Base-by-base conservation (phyloP, 2,888 invertebrate genomes). In the Andrena fulva region DNA sequence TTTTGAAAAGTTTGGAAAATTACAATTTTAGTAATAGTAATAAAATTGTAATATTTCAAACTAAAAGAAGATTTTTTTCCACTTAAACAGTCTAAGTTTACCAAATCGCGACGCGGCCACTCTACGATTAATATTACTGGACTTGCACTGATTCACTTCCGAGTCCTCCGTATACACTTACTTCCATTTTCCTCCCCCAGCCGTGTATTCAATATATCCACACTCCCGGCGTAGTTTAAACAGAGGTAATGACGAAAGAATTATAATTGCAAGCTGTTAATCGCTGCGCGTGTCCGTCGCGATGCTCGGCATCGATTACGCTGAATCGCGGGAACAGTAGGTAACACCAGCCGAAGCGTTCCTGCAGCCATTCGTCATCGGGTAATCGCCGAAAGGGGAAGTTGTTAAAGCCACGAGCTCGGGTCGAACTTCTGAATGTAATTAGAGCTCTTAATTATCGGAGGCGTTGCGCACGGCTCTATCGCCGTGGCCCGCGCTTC, bases 361-460 rank as follows among this genome's bases (percentile, higher is more conserved):
- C 24, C n/a, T 31, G n/a, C 50, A 29, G 35, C 63, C 80, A 77
- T 82, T 77, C 64, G 64, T 84, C 86, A 80, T 52, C 64, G 60
- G 71, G 77, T 50, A 77, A 78, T 86, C 77, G 72, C 59, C 59
- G 48, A 60, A 77, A 78, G 59, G 56, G 80, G 78, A 83, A 68
- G 67, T 69, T 60, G 77, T 79, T 73, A 70, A 78, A 54, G 56
- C 64, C n/a, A 52, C 73, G 63, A 62, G 54, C 56, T 31, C 3
- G 42, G 24, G 59, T 68, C 63, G 52, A 68, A 62, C 35, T 54
- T 59, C 33, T 70, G 71, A 77, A 80, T 78, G 85, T 86, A 87
- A 87, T 88, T 89, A 87, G 83, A 89, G 72, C 74, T 85, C 77
- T 87, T 85, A 83, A 87, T 88, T 87, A 85, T 87, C 79, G 42